Percentiles rank a stretch among this genome's conserved stretches.
These are phyloP conservation scores for Otis tarda DNA, from an alignment of 2,113 vertebrate species.

Conservation along the genomic window DNA sequence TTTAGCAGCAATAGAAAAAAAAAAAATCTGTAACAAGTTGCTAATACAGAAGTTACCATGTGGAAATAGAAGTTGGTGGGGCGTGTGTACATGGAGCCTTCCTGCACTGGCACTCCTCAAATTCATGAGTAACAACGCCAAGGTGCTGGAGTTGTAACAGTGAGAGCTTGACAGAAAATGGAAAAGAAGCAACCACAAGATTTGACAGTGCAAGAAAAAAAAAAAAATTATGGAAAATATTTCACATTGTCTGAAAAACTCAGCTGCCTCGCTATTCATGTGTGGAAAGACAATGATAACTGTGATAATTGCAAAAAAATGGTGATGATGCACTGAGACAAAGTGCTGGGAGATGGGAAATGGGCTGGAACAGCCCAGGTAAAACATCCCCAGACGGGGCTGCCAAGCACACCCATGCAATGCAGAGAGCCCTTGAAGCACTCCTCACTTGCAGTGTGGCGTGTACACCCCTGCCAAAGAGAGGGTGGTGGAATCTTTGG, in stretches of 20 bases:
- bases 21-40: not conserved
- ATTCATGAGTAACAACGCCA: rapidly evolving
- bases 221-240: slow-evolving; percentile 50
- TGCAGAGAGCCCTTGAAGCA: not conserved
- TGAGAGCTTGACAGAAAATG: not conserved
- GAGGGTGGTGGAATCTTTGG: not conserved
- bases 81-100: not conserved
- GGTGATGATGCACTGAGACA: not conserved
- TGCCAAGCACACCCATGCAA: not conserved
- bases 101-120: not conserved
- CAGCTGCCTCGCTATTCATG: not conserved
- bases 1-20: slow-evolving; percentile 14
- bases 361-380: not conserved
- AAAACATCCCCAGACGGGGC: not conserved
- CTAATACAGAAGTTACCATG: not conserved
- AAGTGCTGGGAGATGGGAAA: not conserved
- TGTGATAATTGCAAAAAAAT: not conserved
- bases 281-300: not conserved
- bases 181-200: not conserved
- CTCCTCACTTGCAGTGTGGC: not conserved
- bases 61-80: not conserved
- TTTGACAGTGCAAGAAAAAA: slow-evolving; percentile 32
- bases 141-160: not conserved
- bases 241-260: slow-evolving; percentile 42
- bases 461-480: not conserved